phyloP scores from a whole-genome alignment of 2,113 vertebrate species.

The Ictalurus punctatus region DNA sequence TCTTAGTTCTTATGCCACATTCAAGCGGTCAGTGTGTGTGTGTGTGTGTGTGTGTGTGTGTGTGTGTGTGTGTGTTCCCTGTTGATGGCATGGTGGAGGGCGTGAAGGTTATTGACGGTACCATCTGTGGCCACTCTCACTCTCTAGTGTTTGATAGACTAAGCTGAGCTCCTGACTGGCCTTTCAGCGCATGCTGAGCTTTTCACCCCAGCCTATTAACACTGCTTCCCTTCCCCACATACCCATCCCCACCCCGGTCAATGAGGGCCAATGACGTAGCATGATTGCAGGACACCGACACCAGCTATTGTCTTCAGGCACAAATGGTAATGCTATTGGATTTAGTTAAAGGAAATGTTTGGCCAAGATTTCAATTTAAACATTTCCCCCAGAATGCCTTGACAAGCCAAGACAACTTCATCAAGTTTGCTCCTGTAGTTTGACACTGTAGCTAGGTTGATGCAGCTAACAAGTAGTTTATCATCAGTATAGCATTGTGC shows the following conservation, averaged over 20 bases:
- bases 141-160: constrained; percentile 73
- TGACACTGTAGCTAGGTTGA: not conserved
- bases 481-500: not conserved
- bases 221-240: constrained; percentile 40
- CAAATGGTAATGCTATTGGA: constrained; percentile 24
- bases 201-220: constrained; percentile 66
- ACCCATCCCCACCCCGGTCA: constrained; percentile 45
- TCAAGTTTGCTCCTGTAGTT: too few relatives aligned
- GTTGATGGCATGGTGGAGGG: constrained; percentile 48
- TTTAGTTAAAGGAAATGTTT: not conserved
- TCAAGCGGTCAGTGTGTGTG: constrained; percentile 32
- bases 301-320: constrained; percentile 26
- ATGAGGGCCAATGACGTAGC: constrained; percentile 41
- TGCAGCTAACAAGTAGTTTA: not conserved
- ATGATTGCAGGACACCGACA: constrained; percentile 27
- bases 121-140: constrained; percentile 70
- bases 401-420: not conserved
- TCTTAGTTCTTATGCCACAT: constrained; percentile 27
- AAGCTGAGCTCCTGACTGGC: constrained; percentile 52
- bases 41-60: constrained; percentile 9
- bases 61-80: constrained; percentile 36
- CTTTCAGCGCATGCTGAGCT: constrained; percentile 62
- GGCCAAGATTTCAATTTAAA: not conserved
- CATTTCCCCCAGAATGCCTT: not conserved
- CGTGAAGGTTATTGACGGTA: constrained; percentile 67